Percentiles rank a stretch among this genome's conserved stretches.
phyloP scores from a whole-genome alignment of 2,888 invertebrate species.

The Eupeodes latifasciatus region DNA sequence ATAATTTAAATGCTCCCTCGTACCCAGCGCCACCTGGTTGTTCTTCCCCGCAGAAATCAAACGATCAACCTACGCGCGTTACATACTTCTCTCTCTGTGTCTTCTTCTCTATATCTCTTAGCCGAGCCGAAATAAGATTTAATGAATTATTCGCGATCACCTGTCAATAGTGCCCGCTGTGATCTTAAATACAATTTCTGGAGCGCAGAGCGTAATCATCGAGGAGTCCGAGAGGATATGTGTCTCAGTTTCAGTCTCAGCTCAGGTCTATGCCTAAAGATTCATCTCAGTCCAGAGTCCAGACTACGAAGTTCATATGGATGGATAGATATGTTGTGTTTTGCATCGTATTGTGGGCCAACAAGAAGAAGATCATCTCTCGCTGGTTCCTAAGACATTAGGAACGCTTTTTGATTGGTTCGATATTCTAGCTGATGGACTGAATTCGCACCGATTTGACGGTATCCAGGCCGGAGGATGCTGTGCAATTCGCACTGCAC shows the following conservation, averaged over 20 bases:
- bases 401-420: constrained; percentile 60
- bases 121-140: constrained; percentile 76
- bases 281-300: not conserved
- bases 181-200: constrained; percentile 78
- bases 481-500: constrained; percentile 45
- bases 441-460: constrained; percentile 71
- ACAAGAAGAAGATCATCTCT: constrained; percentile 17
- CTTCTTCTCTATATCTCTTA: not conserved
- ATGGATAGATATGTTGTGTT: not conserved
- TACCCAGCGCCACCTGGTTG: constrained; percentile 19
- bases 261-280: not conserved
- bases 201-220: constrained; percentile 30
- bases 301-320: not conserved
- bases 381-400: constrained; percentile 47
- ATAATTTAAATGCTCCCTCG: constrained; percentile 78
- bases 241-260: not conserved
- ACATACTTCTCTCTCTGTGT: not conserved
- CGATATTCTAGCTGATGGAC: constrained; percentile 53
- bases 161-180: constrained; percentile 80
- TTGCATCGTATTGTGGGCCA: not conserved
- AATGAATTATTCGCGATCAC: constrained; percentile 80
- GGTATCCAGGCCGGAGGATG: constrained; percentile 40
- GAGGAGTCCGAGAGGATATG: not conserved
- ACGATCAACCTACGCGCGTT: constrained; percentile 46
- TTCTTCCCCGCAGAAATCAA: constrained; percentile 17